Base-by-base conservation (phyloP, 2,888 invertebrate species). In the Andrena dorsata region DNA sequence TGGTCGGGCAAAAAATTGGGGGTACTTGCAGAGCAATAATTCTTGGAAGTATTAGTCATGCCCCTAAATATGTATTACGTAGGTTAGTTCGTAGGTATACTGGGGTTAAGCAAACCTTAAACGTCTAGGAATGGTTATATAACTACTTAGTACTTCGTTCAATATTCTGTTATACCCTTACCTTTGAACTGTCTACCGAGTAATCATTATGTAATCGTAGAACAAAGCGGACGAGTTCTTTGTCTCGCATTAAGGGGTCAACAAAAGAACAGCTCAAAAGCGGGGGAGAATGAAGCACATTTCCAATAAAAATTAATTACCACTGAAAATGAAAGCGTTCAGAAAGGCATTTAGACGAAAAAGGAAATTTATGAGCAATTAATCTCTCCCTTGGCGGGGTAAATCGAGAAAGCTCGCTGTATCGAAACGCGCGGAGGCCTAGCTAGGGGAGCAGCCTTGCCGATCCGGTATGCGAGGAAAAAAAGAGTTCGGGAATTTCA, bases 401-500 rank as follows among this genome's bases (percentile, higher is more conserved):
- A 75, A 80, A 80, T 73, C 68, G 72, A 58, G 75, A 60, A 60
- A 65, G 74, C 66, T 61, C 68, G 61, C 51, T 41, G 63, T 64
- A 60, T 41, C 69, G 66, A 61, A 20, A 49, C 75, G 76, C 64
- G 69, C 60, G 61, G 41, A 49, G 73, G 32, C 49, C 68, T 49
- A 58, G 47, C 20, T 70, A 69, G 61, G 51, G 76, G 64, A 65
- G 74, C 65, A 68, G 77, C 68, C 71, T 74, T 76, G 73, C 32
- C 66, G 80, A 80, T 76, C 41, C 70, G 73, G 69, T 65, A 75
- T 64, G 80, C 73, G 71, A 23, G 30, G 63, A 51, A 63, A 79
- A 84, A 84, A 86, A 85, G 80, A 84, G 80, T 85, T 84, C 61
- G 81, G 78, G 83, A 88, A 88, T 90, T 88, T 81, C 76, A 53